These are phyloP conservation scores for Glyptemys insculpta DNA, from an alignment of 2,797 vertebrate species.

Conservation along the genomic window DNA sequence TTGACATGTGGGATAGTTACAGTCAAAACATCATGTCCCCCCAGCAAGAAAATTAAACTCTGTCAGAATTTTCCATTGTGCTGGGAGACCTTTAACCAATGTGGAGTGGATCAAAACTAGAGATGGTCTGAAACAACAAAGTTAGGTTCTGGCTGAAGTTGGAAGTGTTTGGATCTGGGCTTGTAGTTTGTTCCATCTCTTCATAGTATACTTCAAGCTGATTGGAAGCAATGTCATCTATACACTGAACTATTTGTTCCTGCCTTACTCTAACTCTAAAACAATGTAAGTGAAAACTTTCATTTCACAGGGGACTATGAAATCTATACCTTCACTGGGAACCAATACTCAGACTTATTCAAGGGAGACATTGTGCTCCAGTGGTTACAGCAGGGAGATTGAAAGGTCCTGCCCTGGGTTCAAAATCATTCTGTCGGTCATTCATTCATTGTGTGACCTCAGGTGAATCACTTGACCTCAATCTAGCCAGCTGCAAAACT, in stretches of 20 bases:
- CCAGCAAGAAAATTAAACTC: background rate
- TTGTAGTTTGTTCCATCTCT: slow-evolving; percentile 17
- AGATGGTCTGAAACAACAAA: background rate
- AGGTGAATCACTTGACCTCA: slow-evolving; percentile 39
- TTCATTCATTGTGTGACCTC: slow-evolving; percentile 37
- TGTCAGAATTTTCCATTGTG: background rate
- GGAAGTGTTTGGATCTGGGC: background rate
- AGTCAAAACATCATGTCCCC: background rate
- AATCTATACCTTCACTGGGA: background rate
- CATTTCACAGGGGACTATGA: slow-evolving; percentile 32
- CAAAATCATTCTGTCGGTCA: slow-evolving; percentile 28
- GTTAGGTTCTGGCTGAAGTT: background rate
- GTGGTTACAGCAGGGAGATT: background rate
- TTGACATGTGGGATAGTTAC: background rate
- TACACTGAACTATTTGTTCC: background rate
- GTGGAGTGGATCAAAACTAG: background rate
- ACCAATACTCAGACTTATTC: slow-evolving; percentile 39
- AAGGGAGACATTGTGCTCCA: slow-evolving; percentile 10
- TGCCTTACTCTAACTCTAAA: background rate
- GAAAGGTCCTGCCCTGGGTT: slow-evolving; percentile 5
- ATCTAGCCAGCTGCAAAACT: slow-evolving; percentile 4
- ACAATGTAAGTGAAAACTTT: slow-evolving; percentile 24
- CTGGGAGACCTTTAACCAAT: background rate
- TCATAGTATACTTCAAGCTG: background rate
- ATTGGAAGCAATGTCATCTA: background rate